Conservation (phyloP, 2,888 invertebrate species). For the Selenia dentaria region DNA sequence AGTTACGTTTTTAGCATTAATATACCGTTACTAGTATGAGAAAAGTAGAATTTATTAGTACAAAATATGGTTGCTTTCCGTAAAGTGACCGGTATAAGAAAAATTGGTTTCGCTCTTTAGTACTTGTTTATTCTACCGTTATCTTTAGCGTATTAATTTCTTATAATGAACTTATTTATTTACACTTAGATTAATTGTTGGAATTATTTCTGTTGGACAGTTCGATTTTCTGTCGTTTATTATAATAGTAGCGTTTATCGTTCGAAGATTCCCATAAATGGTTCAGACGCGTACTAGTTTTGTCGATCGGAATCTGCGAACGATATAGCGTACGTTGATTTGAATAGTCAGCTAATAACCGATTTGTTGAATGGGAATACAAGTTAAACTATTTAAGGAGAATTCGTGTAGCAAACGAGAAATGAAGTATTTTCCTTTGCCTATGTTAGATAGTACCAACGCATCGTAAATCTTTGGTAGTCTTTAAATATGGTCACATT, state of each 20-base stretch:
- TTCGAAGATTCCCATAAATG: constrained; percentile 3
- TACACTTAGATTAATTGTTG: constrained; percentile 65
- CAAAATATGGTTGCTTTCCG: constrained; percentile 54
- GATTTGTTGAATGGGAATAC: constrained; percentile 12
- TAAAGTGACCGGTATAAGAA: constrained; percentile 46
- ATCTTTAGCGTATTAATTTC: constrained; percentile 58
- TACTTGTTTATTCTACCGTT: constrained; percentile 49
- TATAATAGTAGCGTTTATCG: constrained; percentile 4
- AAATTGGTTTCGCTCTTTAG: constrained; percentile 66
- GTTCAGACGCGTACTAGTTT: background rate
- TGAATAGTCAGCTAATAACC: constrained; percentile 21
- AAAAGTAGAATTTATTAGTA: constrained; percentile 57
- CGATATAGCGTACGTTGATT: constrained; percentile 7
- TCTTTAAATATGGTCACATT: constrained; percentile 7
- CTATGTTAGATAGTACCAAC: constrained; percentile 14
- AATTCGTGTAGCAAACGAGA: background rate
- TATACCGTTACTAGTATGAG: constrained; percentile 33
- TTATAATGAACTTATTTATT: constrained; percentile 58
- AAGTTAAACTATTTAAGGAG: background rate
- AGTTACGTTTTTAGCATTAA: constrained; percentile 24
- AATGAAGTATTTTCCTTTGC: background rate
- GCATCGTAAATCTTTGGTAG: constrained; percentile 7
- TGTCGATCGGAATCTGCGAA: constrained; percentile 1
- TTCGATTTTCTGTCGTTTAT: constrained; percentile 36
- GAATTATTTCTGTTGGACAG: constrained; percentile 63